A percentile compares a stretch with the other conserved stretches of the same genome.
Conservation (phyloP, 2,888 invertebrate species). For the Holacanthella duospinosa region DNA sequence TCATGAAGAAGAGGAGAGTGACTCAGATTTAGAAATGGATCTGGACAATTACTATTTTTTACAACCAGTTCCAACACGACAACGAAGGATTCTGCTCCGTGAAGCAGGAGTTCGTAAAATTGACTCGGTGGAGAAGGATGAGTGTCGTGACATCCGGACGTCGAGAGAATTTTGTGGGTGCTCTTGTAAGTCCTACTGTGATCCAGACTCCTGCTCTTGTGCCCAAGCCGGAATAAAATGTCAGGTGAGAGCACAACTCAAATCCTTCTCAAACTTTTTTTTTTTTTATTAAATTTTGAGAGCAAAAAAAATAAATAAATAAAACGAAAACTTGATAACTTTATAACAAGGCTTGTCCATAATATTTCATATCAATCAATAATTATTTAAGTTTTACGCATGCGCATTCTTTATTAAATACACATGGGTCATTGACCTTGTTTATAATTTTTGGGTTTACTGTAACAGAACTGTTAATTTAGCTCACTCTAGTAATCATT, state of each 20-base stretch:
- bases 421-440: too few relatives aligned
- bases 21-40: constrained; percentile 66
- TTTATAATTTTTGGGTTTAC: too few relatives aligned
- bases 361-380: too few relatives aligned
- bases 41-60: constrained; percentile 80
- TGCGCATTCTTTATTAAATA: too few relatives aligned
- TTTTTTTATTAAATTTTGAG: too few relatives aligned
- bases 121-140: constrained; percentile 84
- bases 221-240: constrained; percentile 92
- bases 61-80: constrained; percentile 81
- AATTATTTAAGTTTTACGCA: too few relatives aligned
- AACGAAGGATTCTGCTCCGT: constrained; percentile 72
- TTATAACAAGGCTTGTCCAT: not conserved
- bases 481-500: too few relatives aligned
- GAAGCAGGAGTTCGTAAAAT: constrained; percentile 91
- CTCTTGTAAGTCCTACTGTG: constrained; percentile 82
- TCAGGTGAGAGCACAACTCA: constrained; percentile 52
- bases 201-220: constrained; percentile 90
- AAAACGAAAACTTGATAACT: not conserved
- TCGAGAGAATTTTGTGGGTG: constrained; percentile 91
- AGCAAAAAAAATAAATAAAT: too few relatives aligned
- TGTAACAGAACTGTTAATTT: too few relatives aligned
- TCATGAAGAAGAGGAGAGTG: constrained; percentile 45
- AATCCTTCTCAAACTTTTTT: too few relatives aligned
- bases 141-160: constrained; percentile 80